Evolutionary conservation across 2,797 vertebrate genomes (phyloP), one percentile per base, ranked within the genome.

Genomic region (Alfaro cultratus): DNA sequence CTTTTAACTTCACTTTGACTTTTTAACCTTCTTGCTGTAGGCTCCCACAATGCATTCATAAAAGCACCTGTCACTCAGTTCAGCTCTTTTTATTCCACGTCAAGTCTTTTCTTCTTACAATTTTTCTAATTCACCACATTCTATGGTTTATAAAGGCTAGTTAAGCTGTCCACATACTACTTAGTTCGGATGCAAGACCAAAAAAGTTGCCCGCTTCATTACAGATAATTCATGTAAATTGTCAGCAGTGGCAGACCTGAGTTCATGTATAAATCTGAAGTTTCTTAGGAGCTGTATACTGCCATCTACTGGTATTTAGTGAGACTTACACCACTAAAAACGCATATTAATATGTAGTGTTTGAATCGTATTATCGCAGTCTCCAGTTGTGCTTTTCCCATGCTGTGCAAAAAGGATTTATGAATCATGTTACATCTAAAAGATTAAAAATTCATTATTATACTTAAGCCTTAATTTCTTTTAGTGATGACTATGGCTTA

Each of bases 1-100:
- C 92, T 93, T 89, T 92, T 81, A 89, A 92, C 92, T 94, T 93
- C 91, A 93, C 91, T 92, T 94, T 95, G 93, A 91, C 93, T 85
- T 88, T 88, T 53, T 88, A 88, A 93, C 91, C 92, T 88, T 82
- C 85, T 71, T 82, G 84, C 80, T 84, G 86, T 86, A 84, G 84
- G 77, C 74, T 91, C 78, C 78, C 83, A 87, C 89, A 88, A 80
- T 83, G 74, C 81, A 51, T 72, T 76, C 74, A 91, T 90, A 94
- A 90, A 86, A 89, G 82, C 82, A 89, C 86, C 86, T 88, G 89
- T 83, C 91, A 93, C 81, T 93, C 89, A 89, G 64, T 78, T 79
- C 80, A 80, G 49, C 87, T 83, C 45, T 85, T 77, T 76, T 74
- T 80, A 21, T 74, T 77, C 74, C 26, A 78, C 77, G 80, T 60